These are phyloP conservation scores for Tachysurus vachellii DNA, from an alignment of 2,113 vertebrate genomes.

Conservation along the genomic window DNA sequence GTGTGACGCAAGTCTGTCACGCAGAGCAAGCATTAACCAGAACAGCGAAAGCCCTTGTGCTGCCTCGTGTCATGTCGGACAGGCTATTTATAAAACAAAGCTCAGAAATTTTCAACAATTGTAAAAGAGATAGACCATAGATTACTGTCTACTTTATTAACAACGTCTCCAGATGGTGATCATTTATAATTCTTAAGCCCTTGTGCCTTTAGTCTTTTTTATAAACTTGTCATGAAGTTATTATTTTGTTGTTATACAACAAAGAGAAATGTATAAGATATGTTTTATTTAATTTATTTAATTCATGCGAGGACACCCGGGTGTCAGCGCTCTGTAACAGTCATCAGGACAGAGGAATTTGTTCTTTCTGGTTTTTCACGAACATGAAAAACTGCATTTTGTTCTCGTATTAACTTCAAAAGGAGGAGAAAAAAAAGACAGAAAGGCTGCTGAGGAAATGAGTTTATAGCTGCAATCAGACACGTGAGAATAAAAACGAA, in stretches of 20 bases:
- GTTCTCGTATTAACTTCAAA: too few species aligned
- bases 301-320: background rate
- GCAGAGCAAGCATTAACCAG: background rate
- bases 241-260: background rate
- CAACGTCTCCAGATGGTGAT: constrained; percentile 4
- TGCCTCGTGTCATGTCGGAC: constrained; percentile 15
- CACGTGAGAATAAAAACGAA: too few species aligned
- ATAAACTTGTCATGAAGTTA: background rate
- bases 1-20: background rate
- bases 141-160: background rate
- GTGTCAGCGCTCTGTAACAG: background rate
- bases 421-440: background rate
- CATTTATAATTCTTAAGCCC: background rate
- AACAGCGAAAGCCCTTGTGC: constrained; percentile 10
- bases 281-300: background rate
- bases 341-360: background rate
- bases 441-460: background rate
- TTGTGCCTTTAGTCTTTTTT: background rate
- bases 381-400: background rate
- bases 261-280: background rate
- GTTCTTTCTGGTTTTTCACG: background rate
- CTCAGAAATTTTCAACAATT: background rate
- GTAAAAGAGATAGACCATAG: background rate
- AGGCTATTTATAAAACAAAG: background rate
- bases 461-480: too few species aligned